Percentiles rank a stretch among this genome's conserved stretches.
Evolutionary conservation across 2,888 invertebrate genomes (phyloP).

Genomic region (Leptinotarsa tumamoca): DNA sequence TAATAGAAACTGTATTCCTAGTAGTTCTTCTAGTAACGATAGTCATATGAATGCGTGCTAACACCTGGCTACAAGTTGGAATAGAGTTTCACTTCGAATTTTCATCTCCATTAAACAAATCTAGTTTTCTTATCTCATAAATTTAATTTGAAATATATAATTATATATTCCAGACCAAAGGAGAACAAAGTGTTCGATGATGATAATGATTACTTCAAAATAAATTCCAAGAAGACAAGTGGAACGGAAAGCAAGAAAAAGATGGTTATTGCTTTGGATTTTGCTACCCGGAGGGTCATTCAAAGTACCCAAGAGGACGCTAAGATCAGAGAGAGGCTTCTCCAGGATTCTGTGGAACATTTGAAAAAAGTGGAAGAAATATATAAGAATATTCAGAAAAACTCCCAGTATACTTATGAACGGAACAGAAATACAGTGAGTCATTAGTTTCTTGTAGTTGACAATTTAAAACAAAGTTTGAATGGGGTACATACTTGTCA

Average conservation of each 20-base stretch:
- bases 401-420: constrained; percentile 41
- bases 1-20: too few species aligned
- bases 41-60: too few species aligned
- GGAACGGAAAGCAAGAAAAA: constrained; percentile 57
- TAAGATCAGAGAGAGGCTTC: constrained; percentile 55
- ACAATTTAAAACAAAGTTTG: not conserved
- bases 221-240: constrained; percentile 77
- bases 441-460: not conserved
- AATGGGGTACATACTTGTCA: too few species aligned
- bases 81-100: too few species aligned
- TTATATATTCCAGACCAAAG: constrained; percentile 50
- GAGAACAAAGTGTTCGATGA: constrained; percentile 89
- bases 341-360: constrained; percentile 58
- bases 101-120: too few species aligned
- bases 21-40: too few species aligned
- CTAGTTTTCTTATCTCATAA: not conserved
- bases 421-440: constrained; percentile 39
- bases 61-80: too few species aligned
- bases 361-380: constrained; percentile 57
- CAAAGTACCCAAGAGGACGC: constrained; percentile 57
- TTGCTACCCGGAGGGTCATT: constrained; percentile 61
- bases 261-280: constrained; percentile 63
- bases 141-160: not conserved
- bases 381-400: constrained; percentile 55
- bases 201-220: constrained; percentile 92